Evolutionary conservation across 2,113 vertebrate species (phyloP).

Genomic region (Chlorodrepanis virens): DNA sequence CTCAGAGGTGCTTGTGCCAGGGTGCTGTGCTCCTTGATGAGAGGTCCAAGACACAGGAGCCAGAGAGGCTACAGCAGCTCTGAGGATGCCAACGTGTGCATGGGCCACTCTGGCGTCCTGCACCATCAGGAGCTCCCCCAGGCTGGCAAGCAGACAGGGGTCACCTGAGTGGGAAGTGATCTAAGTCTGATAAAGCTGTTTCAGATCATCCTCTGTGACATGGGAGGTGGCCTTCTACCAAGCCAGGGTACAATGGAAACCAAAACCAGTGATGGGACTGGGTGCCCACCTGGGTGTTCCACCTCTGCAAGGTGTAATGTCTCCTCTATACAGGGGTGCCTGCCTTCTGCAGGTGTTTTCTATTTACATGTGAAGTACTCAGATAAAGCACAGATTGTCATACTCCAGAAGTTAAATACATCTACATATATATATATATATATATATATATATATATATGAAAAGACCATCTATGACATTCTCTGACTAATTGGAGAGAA

Average conservation of each 20-base stretch:
- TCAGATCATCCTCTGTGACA: fast-evolving
- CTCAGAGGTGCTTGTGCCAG: background rate
- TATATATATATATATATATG: too few relatives aligned
- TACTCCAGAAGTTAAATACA: background rate
- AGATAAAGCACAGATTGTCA: background rate
- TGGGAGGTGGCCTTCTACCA: background rate
- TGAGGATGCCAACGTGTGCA: background rate
- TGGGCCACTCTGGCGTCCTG: background rate
- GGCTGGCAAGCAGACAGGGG: background rate
- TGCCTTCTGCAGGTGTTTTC: background rate
- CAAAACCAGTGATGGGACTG: background rate
- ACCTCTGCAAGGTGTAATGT: background rate
- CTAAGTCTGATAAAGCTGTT: background rate
- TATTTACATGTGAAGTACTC: background rate
- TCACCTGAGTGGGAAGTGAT: background rate
- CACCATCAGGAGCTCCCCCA: fast-evolving
- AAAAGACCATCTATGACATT: background rate
- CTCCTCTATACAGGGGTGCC: background rate
- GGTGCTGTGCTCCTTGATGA: background rate
- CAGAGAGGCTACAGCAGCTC: background rate
- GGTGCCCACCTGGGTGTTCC: background rate
- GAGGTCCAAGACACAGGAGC: background rate
- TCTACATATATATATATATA: too few relatives aligned
- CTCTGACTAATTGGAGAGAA: background rate
- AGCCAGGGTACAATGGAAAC: background rate